Evolutionary conservation across 2,888 invertebrate genomes (phyloP).

Genomic region (Lycocerus yunnanus): DNA sequence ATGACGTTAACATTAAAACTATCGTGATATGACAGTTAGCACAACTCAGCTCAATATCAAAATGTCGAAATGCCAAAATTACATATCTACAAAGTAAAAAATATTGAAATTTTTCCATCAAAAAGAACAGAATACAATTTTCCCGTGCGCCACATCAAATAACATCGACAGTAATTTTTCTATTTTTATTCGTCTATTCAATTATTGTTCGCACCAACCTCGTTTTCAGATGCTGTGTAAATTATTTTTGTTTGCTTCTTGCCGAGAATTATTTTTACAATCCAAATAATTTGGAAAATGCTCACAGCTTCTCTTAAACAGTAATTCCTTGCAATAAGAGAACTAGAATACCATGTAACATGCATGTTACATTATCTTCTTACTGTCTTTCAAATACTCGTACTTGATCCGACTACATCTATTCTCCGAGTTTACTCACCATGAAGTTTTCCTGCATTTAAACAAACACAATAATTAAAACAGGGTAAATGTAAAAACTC

Average conservation of each 20-base stretch:
- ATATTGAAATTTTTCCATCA: background rate
- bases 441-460: background rate
- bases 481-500: background rate
- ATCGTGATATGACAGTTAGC: too few relatives aligned
- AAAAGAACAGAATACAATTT: background rate
- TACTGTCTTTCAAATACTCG: background rate
- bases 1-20: too few relatives aligned
- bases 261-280: background rate
- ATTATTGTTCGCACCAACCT: background rate
- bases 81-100: background rate
- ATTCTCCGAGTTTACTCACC: background rate
- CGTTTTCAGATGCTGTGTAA: background rate
- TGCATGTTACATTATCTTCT: background rate
- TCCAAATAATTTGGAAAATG: background rate
- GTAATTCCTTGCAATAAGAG: background rate
- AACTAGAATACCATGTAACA: background rate
- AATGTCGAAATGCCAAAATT: background rate
- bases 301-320: background rate
- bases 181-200: background rate
- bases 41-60: background rate
- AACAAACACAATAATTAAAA: background rate
- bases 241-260: background rate
- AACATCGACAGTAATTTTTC: background rate
- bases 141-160: background rate
- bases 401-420: background rate